Evolutionary conservation across 2,113 vertebrate genomes (phyloP).

Genomic region (Siniperca chuatsi): DNA sequence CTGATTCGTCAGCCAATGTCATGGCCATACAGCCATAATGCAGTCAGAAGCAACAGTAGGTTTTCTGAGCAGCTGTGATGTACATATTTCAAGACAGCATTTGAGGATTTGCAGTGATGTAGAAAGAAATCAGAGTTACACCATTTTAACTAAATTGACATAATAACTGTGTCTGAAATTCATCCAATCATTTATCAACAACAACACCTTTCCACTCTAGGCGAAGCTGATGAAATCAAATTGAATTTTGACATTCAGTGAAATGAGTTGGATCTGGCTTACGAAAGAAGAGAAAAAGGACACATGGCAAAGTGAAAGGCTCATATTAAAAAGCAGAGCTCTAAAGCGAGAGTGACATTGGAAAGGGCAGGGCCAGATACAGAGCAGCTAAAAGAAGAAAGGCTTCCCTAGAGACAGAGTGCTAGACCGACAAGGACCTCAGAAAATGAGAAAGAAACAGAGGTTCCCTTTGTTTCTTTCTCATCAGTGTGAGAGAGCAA

Average conservation of each 20-base stretch:
- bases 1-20: constrained; percentile 24
- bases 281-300: constrained; percentile 25
- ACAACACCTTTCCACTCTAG: constrained; percentile 11
- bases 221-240: constrained; percentile 1
- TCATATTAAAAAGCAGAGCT: constrained; percentile 51
- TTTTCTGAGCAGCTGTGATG: constrained; percentile 6
- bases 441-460: constrained; percentile 49
- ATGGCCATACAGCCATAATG: neutral
- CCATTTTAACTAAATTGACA: neutral
- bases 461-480: neutral
- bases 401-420: constrained; percentile 62
- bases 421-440: constrained; percentile 50
- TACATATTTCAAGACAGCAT: constrained; percentile 1
- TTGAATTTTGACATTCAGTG: constrained; percentile 30
- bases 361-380: constrained; percentile 68
- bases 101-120: neutral
- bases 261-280: constrained; percentile 20
- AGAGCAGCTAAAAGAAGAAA: constrained; percentile 75
- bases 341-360: constrained; percentile 62
- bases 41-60: neutral
- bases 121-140: neutral
- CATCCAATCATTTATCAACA: constrained; percentile 23
- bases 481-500: constrained; percentile 9
- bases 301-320: constrained; percentile 24
- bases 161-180: constrained; percentile 9